phyloP scores from a whole-genome alignment of 1,140 invertebrate genomes.

The Nixonia krombeini region DNA sequence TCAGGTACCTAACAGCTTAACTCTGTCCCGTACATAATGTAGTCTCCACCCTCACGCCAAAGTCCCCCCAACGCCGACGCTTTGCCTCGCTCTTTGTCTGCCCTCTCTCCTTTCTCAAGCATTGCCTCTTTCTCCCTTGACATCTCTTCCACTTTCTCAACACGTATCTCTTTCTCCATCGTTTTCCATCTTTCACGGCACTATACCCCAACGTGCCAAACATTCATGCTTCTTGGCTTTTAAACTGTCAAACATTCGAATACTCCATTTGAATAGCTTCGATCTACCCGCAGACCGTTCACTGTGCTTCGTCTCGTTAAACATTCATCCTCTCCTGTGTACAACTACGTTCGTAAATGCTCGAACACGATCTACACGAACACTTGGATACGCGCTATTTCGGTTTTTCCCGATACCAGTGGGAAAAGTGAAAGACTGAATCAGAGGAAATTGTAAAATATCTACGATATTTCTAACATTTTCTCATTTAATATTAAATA shows the following conservation, averaged over 20 bases:
- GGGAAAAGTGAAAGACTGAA: conserved; percentile 19
- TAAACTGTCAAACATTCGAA: conserved; percentile 72
- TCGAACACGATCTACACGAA: conserved; percentile 60
- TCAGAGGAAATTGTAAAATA: conserved; percentile 16
- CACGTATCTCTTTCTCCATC: conserved; percentile 12
- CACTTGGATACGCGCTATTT: conserved; percentile 44
- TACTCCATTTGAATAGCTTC: conserved; percentile 66
- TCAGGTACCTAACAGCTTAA: conserved; percentile 71
- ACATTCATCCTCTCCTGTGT: conserved; percentile 66
- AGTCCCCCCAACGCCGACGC: conserved; percentile 29
- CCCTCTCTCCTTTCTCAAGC: conserved; percentile 15
- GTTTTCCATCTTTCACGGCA: conserved; percentile 12
- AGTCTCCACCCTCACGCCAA: conserved; percentile 60
- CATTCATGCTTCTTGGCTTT: conserved; percentile 62
- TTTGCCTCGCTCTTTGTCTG: conserved; percentile 16
- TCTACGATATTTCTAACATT: no score
- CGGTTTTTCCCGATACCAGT: conserved; percentile 34
- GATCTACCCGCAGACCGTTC: conserved; percentile 50
- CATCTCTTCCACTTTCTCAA: conserved; percentile 16
- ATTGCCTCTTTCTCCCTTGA: conserved; percentile 47
- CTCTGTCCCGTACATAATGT: conserved; percentile 71
- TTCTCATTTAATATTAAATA: no score
- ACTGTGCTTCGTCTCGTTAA: conserved; percentile 56
- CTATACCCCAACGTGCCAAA: neutral
- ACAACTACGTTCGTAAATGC: conserved; percentile 65